These are phyloP conservation scores for Epirrita christyi DNA, from an alignment of 2,888 invertebrate genomes.

Conservation along the genomic window DNA sequence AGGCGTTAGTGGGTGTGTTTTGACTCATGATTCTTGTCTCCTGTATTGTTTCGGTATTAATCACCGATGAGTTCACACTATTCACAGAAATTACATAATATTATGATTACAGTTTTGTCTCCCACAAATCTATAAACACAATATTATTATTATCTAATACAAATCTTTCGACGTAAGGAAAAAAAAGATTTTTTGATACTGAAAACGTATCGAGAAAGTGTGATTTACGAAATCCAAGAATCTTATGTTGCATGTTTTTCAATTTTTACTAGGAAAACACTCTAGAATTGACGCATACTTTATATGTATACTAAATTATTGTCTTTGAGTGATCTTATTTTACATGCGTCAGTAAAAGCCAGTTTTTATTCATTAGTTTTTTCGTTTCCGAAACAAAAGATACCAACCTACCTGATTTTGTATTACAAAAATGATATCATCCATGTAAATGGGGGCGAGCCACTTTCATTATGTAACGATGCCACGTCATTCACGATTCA, in stretches of 20 bases:
- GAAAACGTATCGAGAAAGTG: background rate
- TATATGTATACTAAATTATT: too few species aligned
- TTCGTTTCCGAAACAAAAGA: too few species aligned
- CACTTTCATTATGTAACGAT: constrained; percentile 48
- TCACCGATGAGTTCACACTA: background rate
- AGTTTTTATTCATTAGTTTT: too few species aligned
- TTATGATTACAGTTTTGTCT: background rate
- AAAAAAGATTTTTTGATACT: background rate
- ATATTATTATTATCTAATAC: too few species aligned
- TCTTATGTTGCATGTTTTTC: background rate
- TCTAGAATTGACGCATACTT: too few species aligned
- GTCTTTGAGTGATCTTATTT: too few species aligned
- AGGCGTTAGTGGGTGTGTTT: constrained; percentile 27
- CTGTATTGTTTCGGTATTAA: constrained; percentile 13
- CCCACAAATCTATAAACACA: too few species aligned
- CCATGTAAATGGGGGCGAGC: constrained; percentile 52
- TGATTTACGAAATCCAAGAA: background rate
- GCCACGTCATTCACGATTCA: constrained; percentile 27
- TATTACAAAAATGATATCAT: constrained; percentile 50
- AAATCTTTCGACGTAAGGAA: too few species aligned
- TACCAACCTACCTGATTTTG: background rate
- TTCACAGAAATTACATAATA: background rate
- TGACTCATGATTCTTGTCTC: constrained; percentile 36
- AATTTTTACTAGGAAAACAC: background rate
- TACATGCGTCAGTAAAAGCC: too few species aligned